Conservation (phyloP, 1,140 invertebrate species). For the Lethocerus indicus region DNA sequence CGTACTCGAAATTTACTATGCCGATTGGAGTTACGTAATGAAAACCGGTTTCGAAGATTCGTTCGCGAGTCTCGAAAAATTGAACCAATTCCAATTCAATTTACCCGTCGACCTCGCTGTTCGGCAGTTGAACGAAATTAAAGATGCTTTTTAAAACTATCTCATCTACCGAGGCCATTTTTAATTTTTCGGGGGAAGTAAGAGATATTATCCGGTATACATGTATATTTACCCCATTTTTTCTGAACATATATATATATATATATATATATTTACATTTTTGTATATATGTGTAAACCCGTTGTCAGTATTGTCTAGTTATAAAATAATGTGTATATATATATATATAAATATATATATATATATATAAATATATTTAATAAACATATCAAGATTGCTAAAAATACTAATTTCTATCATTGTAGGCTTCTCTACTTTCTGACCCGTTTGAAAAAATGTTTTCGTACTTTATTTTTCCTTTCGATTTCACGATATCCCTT, state of each 20-base stretch:
- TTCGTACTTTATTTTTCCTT: too few relatives aligned
- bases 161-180: too few relatives aligned
- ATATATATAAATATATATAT: too few relatives aligned
- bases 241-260: background rate
- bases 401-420: conserved; percentile 3
- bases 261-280: background rate
- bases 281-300: too few relatives aligned
- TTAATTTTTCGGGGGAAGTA: too few relatives aligned
- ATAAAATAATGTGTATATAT: too few relatives aligned
- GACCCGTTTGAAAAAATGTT: too few relatives aligned
- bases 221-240: too few relatives aligned
- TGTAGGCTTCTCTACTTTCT: background rate
- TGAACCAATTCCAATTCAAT: conserved; percentile 77
- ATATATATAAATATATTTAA: background rate
- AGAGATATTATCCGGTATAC: too few relatives aligned
- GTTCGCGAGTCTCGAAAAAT: conserved; percentile 70
- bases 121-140: conserved; percentile 91
- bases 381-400: background rate
- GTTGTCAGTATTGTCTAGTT: too few relatives aligned
- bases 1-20: conserved; percentile 78
- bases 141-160: conserved; percentile 90
- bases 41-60: conserved; percentile 96
- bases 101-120: conserved; percentile 90
- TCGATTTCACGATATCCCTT: too few relatives aligned
- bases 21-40: conserved; percentile 85